Percentiles rank a stretch among this genome's conserved stretches.
Conservation (phyloP, 2,888 invertebrate species). For the Agrotis clavis region DNA sequence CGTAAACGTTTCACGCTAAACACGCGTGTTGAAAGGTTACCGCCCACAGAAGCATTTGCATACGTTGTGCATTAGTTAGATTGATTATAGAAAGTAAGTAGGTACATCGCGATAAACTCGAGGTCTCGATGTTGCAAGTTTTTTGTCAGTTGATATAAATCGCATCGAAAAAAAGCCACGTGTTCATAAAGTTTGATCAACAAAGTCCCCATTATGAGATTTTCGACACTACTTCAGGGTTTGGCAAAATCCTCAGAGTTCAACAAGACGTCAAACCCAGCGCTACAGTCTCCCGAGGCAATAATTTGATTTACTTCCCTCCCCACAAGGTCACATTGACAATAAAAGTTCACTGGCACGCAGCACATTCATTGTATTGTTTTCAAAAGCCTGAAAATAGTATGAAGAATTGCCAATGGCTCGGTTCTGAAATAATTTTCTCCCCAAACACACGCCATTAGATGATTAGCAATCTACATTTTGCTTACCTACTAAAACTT, state of each 20-base stretch:
- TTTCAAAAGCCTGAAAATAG: background rate
- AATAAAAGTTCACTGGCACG: background rate
- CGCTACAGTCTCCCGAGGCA: background rate
- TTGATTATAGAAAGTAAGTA: slow-evolving; percentile 21
- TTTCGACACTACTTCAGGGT: no score
- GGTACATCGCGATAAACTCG: slow-evolving; percentile 5
- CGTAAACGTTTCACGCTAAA: slow-evolving; percentile 59
- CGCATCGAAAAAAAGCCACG: background rate
- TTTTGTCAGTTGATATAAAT: slow-evolving; percentile 25
- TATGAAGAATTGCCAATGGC: background rate
- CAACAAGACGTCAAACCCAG: background rate
- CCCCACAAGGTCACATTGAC: background rate
- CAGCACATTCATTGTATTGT: background rate
- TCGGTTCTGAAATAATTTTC: background rate
- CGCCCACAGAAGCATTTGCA: slow-evolving; percentile 42
- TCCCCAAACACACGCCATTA: background rate
- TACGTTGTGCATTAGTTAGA: slow-evolving; percentile 38
- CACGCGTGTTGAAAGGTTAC: slow-evolving; percentile 65
- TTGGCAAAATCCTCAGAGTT: background rate
- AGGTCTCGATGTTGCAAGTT: slow-evolving; percentile 2
- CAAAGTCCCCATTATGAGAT: background rate
- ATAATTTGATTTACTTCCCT: slow-evolving; percentile 2
- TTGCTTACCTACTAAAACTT: no score
- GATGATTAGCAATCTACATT: background rate
- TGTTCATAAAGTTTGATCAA: background rate